These are phyloP conservation scores for Resseliella maxima DNA, from an alignment of 2,888 invertebrate species.

Conservation along the genomic window DNA sequence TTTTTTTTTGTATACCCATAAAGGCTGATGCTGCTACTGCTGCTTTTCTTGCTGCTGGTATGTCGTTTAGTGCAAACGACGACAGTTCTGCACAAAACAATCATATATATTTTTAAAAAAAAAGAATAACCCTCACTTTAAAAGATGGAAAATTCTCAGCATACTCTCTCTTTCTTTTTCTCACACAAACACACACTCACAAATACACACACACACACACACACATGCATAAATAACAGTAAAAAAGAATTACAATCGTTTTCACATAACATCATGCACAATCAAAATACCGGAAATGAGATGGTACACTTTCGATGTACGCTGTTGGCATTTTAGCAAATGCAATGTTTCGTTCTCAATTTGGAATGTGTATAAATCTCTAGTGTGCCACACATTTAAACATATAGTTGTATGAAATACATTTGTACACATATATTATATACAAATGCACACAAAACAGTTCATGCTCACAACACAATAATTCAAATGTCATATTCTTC, in stretches of 20 bases:
- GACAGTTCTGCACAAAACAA: constrained; percentile 7
- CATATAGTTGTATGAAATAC: no score
- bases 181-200: no score
- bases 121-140: neutral
- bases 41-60: neutral
- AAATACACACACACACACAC: no score
- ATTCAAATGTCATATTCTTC: constrained; percentile 5
- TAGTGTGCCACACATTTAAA: neutral
- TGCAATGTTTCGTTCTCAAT: constrained; percentile 17
- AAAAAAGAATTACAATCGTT: constrained; percentile 18
- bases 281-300: constrained; percentile 54
- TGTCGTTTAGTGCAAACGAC: constrained; percentile 49
- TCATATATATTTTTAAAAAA: neutral
- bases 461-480: neutral
- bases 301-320: neutral
- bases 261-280: constrained; percentile 55
- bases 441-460: neutral
- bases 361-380: constrained; percentile 38
- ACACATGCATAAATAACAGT: neutral
- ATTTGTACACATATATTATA: no score
- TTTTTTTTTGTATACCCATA: neutral
- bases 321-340: constrained; percentile 8
- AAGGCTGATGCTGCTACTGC: no score
- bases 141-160: constrained; percentile 5
- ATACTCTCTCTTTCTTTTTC: no score